Base-by-base conservation (phyloP, 2,888 invertebrate species). In the Pocota personata region DNA sequence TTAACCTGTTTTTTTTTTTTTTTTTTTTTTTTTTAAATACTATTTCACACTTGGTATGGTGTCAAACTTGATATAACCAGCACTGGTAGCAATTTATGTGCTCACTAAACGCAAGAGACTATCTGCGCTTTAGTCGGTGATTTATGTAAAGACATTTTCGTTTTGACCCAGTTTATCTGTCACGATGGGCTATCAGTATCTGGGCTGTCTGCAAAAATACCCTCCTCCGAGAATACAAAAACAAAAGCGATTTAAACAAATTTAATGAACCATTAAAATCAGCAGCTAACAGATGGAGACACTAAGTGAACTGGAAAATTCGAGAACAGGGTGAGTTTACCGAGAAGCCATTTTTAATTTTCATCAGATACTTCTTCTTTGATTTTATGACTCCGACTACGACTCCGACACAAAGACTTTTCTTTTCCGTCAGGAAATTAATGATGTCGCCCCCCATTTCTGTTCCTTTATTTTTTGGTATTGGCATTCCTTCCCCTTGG, bases 371-470 rank as follows among this genome's bases (percentile, higher is more conserved):
- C 10, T 43, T 10, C 21, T 19, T 16, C 16, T 43, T 37, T 60
- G 72, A 69, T 78, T 78, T 83, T 84, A 75, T 75, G 73, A 75
- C 73, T 57, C 12, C 32, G n/a, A 52, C 52, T 84, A 75, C 71
- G 73, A 75, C 73, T 57, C 12, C 32, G n/a, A 52, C 52, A 55
- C 72, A 55, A 75, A 52, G 67, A 62, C 55, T 43, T 62, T 55
- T 58, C 55, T 43, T 62, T 55, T 58, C 64, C 27, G 35, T 19
- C 10, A 12, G 43, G 30, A 76, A 80, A 84, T 71, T 71, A 82
- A 77, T 77, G 77, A 69, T 64, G 64, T 66, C 64, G 55, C 16
- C 52, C 71, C 30, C 52, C 60, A 12, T n/a, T 16, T 52, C 32
- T 32, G 40, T 8, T 24, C 35, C 19, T 21, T n/a, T n/a, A n/a